Evolutionary conservation across 2,797 vertebrate species (phyloP), one percentile per base, ranked within the genome.

Genomic region (Semaprochilodus insignis): DNA sequence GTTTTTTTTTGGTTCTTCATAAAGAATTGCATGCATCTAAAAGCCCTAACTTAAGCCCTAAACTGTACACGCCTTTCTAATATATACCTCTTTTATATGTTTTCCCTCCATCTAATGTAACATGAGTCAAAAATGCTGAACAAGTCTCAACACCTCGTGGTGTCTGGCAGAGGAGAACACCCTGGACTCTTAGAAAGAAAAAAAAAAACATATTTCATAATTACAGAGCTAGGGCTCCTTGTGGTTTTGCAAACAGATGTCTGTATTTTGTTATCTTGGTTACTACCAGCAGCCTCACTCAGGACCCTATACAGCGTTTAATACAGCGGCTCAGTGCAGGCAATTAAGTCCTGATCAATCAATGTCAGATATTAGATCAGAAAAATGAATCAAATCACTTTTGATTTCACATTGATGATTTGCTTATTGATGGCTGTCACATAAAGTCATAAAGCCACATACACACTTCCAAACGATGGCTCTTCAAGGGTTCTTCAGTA

Each of bases 101-200:
- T 69, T 82, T 69, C 31, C 67, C 34, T 73, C 17, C 19, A 74
- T 44, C 19, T 6, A 21, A 21, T 11, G 66, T 11, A 69, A 77
- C 34, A 63, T 25, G 44, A 31, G 73, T 62, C 66, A 84, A 76
- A 79, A 76, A 52, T 55, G 36, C 79, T 60, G 71, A 15, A 67
- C 71, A 72, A 34, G 78, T 80, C 77, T 70, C 67, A 77, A 84
- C 85, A 85, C 69, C 60, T 59, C 54, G 55, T 51, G 52, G 27
- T 74, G 40, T 54, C 25, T 36, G 34, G 65, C 27, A 23, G 8
- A 6, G 4, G 52, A 19, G 14, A 34, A 71, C 25, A 76, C 19
- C 44, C 52, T 19, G 55, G 40, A 70, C 17, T 67, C 73, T 76
- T 63, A 51, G 52, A 76, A 69, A 40, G 36, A 40, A 40, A 40